A percentile compares a stretch with the other conserved stretches of the same genome.
Evolutionary conservation across 1,140 invertebrate genomes (phyloP).

Genomic region (Macrotrachela quadricornifera): DNA sequence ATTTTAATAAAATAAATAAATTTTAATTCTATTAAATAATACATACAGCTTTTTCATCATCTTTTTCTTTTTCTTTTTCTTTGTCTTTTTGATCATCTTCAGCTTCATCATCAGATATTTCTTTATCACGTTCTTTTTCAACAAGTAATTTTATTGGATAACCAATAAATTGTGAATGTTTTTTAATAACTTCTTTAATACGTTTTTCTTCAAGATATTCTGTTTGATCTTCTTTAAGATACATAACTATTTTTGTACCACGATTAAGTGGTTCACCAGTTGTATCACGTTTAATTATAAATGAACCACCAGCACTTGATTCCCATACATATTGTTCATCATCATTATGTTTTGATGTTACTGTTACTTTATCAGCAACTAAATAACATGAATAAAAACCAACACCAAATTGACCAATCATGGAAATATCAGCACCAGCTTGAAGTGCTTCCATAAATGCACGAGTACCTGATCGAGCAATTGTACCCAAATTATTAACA

Average conservation of each 20-base stretch:
- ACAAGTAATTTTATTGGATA: slow-evolving; percentile 74
- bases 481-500: slow-evolving; percentile 82
- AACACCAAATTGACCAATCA: slow-evolving; percentile 94
- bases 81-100: slow-evolving; percentile 18
- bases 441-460: slow-evolving; percentile 83
- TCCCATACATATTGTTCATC: slow-evolving; percentile 84
- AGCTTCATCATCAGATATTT: slow-evolving; percentile 43
- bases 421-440: slow-evolving; percentile 76
- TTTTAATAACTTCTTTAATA: slow-evolving; percentile 90
- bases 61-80: background rate
- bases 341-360: slow-evolving; percentile 81
- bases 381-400: slow-evolving; percentile 94
- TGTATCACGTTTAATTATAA: slow-evolving; percentile 51
- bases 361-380: slow-evolving; percentile 73
- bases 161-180: slow-evolving; percentile 96
- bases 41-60: too few species aligned
- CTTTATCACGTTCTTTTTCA: slow-evolving; percentile 47
- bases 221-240: slow-evolving; percentile 70
- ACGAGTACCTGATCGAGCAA: slow-evolving; percentile 83
- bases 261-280: slow-evolving; percentile 48
- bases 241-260: slow-evolving; percentile 66
- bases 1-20: too few species aligned
- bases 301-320: slow-evolving; percentile 71
- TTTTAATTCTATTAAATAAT: too few species aligned
- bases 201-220: slow-evolving; percentile 76